Evolutionary conservation across 1,140 invertebrate species (phyloP), one percentile per base, ranked within the genome.

Genomic region (Camponotus floridanus): DNA sequence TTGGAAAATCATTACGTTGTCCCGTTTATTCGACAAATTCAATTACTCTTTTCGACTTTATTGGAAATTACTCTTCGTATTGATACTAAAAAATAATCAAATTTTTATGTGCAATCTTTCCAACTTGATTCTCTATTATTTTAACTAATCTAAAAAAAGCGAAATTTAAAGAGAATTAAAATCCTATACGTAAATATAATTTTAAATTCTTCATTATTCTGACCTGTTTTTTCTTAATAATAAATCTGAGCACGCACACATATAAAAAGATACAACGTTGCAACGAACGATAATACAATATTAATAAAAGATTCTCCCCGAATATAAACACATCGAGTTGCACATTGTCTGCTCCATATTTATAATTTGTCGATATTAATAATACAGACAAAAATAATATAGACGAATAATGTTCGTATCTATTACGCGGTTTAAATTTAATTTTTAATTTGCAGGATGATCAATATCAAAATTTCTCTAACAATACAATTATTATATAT

Each of bases 1-100:
- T 61, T 31, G 9, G 13, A 45, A 74, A 73, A 61, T 45, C 33
- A 61, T 73, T 59, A 71, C 11, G 9, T 51, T 18, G 45, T 45
- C 51, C 21, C 8, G 45, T 18, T 81, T 73, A 21, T 18, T 59
- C 67, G 15, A 33, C 51, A 3, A 73, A 33, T 71, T 71, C 18
- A 11, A 36, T 26, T 45, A 68, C 7, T 18, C 21, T 31, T 11
- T 13, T 13, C 21, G 21, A 68, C 7, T 36, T 71, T 31, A 42
- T 81, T 26, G 18, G 26, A 59, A 81, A 45, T 81, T 42, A 36
- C 21, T 67, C 39, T 18, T 71, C 11, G 15, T 48, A 26, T 36
- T 13, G n/a, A 71, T 57, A 18, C n/a, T 70, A 45, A 81, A 71
- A 57, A 8, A n/a, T 39, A 62, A 59, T 57, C 9, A 70, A 59